These are phyloP conservation scores for Protonemura montana DNA, from an alignment of 2,888 invertebrate species.

Conservation along the genomic window DNA sequence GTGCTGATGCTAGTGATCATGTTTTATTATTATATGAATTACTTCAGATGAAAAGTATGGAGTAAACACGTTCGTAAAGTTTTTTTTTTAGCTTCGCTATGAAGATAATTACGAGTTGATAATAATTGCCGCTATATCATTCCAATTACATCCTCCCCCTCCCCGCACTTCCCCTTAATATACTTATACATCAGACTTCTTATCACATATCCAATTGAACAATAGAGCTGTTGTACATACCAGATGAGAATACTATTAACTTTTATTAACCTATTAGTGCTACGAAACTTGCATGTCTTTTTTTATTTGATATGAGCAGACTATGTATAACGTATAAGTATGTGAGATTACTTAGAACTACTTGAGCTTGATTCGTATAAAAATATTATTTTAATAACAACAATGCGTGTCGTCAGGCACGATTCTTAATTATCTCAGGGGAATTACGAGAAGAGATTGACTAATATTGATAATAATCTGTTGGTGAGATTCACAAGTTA, in stretches of 20 bases:
- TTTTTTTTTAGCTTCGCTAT: background rate
- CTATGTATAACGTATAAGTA: no score
- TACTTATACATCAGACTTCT: no score
- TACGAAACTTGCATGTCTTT: background rate
- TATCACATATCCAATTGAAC: background rate
- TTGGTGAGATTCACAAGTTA: no score
- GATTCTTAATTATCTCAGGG: no score
- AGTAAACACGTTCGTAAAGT: background rate
- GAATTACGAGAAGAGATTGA: no score
- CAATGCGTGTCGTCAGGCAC: no score
- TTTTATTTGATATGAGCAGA: background rate
- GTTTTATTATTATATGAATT: background rate
- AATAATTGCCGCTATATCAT: background rate
- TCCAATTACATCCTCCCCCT: background rate
- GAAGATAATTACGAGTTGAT: background rate
- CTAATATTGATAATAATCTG: no score
- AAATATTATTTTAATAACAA: no score
- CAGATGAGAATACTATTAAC: background rate
- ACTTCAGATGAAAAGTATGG: background rate
- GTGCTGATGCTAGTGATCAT: background rate
- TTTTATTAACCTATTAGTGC: background rate
- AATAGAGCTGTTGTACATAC: background rate
- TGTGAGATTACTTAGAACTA: no score
- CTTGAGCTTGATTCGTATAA: no score
- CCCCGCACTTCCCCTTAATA: background rate